A percentile compares a stretch with the other conserved stretches of the same genome.
These are phyloP conservation scores for Leptodactylus fallax DNA, from an alignment of 2,797 vertebrate species.

Conservation along the genomic window DNA sequence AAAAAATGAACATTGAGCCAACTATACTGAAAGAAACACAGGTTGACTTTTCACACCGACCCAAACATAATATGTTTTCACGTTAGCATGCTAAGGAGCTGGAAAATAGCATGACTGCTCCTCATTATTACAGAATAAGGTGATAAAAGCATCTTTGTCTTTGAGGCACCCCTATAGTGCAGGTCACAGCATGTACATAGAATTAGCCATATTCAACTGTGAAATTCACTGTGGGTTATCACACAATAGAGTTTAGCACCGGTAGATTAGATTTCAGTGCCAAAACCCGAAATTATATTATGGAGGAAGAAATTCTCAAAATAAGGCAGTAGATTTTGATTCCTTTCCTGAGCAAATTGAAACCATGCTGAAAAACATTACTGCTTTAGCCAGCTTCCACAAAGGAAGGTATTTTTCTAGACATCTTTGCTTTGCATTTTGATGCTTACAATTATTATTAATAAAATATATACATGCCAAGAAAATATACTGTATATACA, in stretches of 20 bases:
- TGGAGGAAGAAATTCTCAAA: conserved; percentile 37
- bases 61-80: conserved; percentile 61
- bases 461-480: background rate
- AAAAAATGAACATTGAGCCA: background rate
- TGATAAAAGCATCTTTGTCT: conserved; percentile 64
- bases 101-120: conserved; percentile 60
- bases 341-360: conserved; percentile 25
- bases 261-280: conserved; percentile 60
- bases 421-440: background rate
- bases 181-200: conserved; percentile 58
- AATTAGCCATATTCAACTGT: conserved; percentile 63
- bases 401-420: conserved; percentile 38
- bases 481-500: background rate
- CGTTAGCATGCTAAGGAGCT: conserved; percentile 60
- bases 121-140: conserved; percentile 63
- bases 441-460: background rate
- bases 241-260: conserved; percentile 56
- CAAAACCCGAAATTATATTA: conserved; percentile 61
- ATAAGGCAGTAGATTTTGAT: conserved; percentile 27
- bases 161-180: conserved; percentile 57
- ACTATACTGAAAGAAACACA: conserved; percentile 40
- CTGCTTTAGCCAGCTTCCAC: conserved; percentile 11
- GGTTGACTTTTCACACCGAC: conserved; percentile 54
- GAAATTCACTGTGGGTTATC: conserved; percentile 59
- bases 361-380: conserved; percentile 16